Base-by-base conservation (phyloP, 2,113 vertebrate genomes). In the Struthidea cinerea region DNA sequence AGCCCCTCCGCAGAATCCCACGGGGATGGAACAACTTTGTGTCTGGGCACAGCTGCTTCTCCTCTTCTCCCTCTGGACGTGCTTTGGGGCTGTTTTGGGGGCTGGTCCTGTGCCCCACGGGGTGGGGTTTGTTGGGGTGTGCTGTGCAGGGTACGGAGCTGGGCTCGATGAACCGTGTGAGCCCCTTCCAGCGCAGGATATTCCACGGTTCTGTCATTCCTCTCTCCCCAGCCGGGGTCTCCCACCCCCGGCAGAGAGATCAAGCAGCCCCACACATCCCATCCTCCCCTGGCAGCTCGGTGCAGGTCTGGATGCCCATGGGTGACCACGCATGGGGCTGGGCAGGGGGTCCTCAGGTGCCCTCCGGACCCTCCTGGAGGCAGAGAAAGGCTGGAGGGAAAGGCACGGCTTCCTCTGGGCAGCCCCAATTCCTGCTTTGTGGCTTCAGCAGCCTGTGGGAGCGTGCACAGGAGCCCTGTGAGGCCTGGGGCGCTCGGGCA, bases 401-500 rank as follows among this genome's bases (percentile, higher is more conserved):
- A 30, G 27, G 63, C 60, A 37, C 50, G 21, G 28, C 23, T 35
- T 67, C 56, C 56, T 46, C 56, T 33, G 4, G 3, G 23, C 33
- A 86, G 39, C 89, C 63, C 55, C 79, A 55, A 0, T 18, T 46
- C 52, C 61, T 53, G 47, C 33, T 75, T 1, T 75, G 53, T 9
- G 27, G 18, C 23, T 27, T 69, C 44, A 10, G 11, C 56, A 71
- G 44, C 11, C 15, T 1, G 2, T 60, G 53, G 3, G 7, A 59
- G 28, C 0, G 0, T 15, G 68, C 63, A 39, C 33, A 77, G 80
- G 49, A 65, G 0, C 49, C 28, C 49, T 33, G 8, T 3, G 27
- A 56, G 49, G 9, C 7, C 35, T 30, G 71, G 20, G 49, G 13
- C 20, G 3, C 0, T 0, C 1, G 3, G n/a, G 20, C 61, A 59